Base-by-base conservation (phyloP, 2,888 invertebrate genomes). In the Galerucella nymphaeae region DNA sequence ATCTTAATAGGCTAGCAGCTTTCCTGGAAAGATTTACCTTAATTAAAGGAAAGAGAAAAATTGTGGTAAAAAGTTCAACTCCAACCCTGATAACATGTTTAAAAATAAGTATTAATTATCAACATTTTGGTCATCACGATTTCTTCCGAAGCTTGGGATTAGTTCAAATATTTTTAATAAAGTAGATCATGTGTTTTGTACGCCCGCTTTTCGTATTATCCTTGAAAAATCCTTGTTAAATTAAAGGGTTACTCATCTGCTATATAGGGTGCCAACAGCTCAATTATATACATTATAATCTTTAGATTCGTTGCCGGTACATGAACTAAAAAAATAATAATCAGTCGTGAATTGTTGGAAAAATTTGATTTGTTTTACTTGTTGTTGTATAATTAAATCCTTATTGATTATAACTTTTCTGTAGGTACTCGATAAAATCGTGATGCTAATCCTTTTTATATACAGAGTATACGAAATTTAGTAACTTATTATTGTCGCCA, bases 161-260 rank as follows among this genome's bases (percentile, higher is more conserved):
- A 69, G 69, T 13, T 69, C 38, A 50, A 69, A 69, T 67, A 67
- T 69, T 69, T 69, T 68, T 63, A 53, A 62, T 69, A 50, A 53
- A 53, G 53, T 18, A 41, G 50, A 57, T 69, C 58, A 16, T 42
- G 68, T 68, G 62, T 53, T 69, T 20, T 59, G 30, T n/a, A 30
- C 38, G 38, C 38, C 38, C 59, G 38, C 59, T n/a, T 59, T 59
- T 30, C 38, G 59, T n/a, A 57, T 57, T 59, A 59, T 59, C 61
- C 69, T 69, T 69, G 69, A 69, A 69, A 59, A 42, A 69, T 62
- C 69, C 62, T 61, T 14, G n/a, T 1, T 53, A 63, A 69, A 69
- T 69, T 69, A 62, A 69, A 69, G 69, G 69, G 69, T 69, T 69
- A 69, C 38, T 59, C 59, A 53, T 58, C 67, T 38, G 16, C n/a